Evolutionary conservation across 2,888 invertebrate species (phyloP), one percentile per base, ranked within the genome.

Genomic region (Ophioninae sp.): DNA sequence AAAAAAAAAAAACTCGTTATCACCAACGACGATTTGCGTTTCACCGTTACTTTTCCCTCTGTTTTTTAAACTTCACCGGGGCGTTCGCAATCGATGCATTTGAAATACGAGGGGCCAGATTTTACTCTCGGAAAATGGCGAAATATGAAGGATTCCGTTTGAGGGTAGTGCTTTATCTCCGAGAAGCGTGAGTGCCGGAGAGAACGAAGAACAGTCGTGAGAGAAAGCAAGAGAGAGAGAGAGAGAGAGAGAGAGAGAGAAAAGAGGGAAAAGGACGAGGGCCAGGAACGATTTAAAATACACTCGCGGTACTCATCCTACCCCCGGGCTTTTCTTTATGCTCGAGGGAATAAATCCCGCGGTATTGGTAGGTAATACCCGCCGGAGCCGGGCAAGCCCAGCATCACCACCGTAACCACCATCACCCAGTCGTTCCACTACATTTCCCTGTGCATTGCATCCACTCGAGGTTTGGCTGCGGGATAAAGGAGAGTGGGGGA

Each of bases 291-390:
- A 86, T 87, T 88, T 87, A 88, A 88, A 88, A 88, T 88, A 86
- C 87, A 87, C 86, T 86, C 86, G 85, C 85, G 81, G 81, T 69
- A 81, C 81, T 77, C 76, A 62, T 85, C 82, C 73, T 78, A 72
- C 61, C 84, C 65, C 73, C 82, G 68, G 73, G 79, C 78, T 85
- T 86, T 84, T 82, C 84, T 86, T 85, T 84, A 87, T 87, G 85
- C 87, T 83, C 81, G 86, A 81, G 84, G 84, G 86, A 87, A 90
- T 89, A 89, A 90, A 90, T 90, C 88, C 88, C 87, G 87, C 86
- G 87, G 88, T 88, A 89, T 90, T 88, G 89, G 87, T 88, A 89
- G 88, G 88, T 89, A 89, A 89, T 88, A 87, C 88, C 84, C 86
- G 86, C 69, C 83, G 76, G 70, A 83, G 81, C 77, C 75, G 10